Base-by-base conservation (phyloP, 2,113 vertebrate genomes). In the Bufo bufo region DNA sequence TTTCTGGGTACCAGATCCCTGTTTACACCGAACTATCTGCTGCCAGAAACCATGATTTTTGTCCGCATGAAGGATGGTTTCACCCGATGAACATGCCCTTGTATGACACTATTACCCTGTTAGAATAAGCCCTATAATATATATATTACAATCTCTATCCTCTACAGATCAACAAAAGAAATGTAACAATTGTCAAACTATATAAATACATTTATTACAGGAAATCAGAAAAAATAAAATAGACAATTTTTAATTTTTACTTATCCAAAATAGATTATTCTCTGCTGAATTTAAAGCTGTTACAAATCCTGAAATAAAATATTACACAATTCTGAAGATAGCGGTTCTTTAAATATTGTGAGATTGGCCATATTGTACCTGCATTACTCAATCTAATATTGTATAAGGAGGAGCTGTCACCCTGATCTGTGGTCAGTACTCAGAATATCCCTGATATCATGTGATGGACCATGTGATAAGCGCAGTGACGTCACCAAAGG, bases 191-290 rank as follows among this genome's bases (percentile, higher is more conserved):
- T 52, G 47, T 2, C 49, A 84, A 84, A 54, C 65, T 84, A 84
- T 66, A 83, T 69, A 84, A 66, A 84, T 84, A 84, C 63, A 71
- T 66, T 84, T 84, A 66, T 84, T 84, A 65, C n/a, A 69, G 66
- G 20, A 23, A 84, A 82, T 71, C 63, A 52, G 8, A 52, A 54
- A 84, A 45, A 82, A 49, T 66, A 82, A 82, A 84, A 84, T 84
- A 84, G 82, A 84, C 47, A 84, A 71, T 52, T 65, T 66, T 69
- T 7, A n/a, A 69, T 10, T 84, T 54, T 84, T 65, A 69, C 52
- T 49, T 69, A 84, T 84, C 69, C 47, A 84, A 84, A 84, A 84
- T 84, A 81, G 56, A 81, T 81, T 45, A 84, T 52, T 84, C 47
- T 84, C 33, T 84, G 63, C 65, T 50, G 69, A n/a, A 54, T 66